Evolutionary conservation across 2,113 vertebrate species (phyloP), one percentile per base, ranked within the genome.

Genomic region (Electrona antarctica): DNA sequence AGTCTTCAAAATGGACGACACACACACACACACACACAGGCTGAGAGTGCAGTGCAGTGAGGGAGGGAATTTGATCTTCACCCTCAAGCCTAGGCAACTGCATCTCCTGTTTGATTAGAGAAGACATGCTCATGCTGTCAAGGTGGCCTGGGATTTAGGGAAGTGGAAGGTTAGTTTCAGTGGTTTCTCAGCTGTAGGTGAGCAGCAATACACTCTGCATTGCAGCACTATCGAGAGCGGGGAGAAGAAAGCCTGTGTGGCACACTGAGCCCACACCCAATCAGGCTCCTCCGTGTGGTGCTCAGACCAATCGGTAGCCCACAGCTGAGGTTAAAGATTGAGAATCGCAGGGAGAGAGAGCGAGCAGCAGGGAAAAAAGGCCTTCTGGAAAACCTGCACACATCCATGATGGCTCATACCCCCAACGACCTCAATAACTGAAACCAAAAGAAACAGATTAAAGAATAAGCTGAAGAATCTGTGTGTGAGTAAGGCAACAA

Each of bases 301-400:
- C 90, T 77, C 61, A 88, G 93, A 90, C 96, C 95, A 97, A 95
- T 96, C 93, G 93, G 94, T 86, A 85, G 89, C 91, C 83, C 79
- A 89, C 92, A 93, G 94, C 90, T 75, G 94, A 96, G 95, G 95
- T 97, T 96, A 96, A 94, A 96, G 96, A 97, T 94, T 96, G 96
- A 96, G 95, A 95, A 90, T 94, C 93, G 93, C 93, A 93, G 93
- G 5, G 33, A 41, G 33, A 41, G 33, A 41, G 67, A 93, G 91
- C 92, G 91, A 94, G 92, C 92, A 87, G 86, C 91, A 90, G 92
- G 92, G 90, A 94, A 94, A 94, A 90, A 91, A 87, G 91, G 95
- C 93, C 94, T 98, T 98, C 96, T 97, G 94, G 97, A 97, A 98
- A 95, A 95, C 98, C 96, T 94, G 92, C 90, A 94, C 88, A 94